These are phyloP conservation scores for Drosophila robusta DNA, from an alignment of 2,888 invertebrate species.

Conservation along the genomic window DNA sequence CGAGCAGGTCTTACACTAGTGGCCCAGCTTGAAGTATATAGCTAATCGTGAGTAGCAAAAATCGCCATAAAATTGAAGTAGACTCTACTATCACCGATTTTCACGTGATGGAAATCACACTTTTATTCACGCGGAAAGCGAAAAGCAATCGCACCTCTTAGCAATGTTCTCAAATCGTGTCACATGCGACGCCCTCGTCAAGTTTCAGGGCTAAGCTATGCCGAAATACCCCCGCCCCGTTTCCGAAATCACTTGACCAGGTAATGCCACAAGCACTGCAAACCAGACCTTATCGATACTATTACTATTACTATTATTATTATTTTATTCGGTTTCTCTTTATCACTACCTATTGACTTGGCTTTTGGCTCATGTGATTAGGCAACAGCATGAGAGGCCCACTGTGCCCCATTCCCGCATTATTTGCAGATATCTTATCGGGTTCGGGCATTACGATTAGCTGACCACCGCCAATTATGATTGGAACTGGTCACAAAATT, in stretches of 20 bases:
- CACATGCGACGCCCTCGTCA: constrained; percentile 40
- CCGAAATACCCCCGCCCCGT: constrained; percentile 4
- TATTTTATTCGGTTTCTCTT: constrained; percentile 7
- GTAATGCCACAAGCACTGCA: neutral
- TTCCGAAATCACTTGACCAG: too few relatives aligned
- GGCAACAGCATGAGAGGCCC: constrained; percentile 10
- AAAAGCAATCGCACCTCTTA: neutral
- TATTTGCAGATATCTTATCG: constrained; percentile 46
- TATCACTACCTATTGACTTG: constrained; percentile 29
- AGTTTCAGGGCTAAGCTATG: constrained; percentile 17
- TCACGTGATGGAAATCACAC: neutral
- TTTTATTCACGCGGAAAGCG: neutral
- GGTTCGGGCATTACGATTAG: constrained; percentile 19
- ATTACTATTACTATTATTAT: constrained; percentile 24
- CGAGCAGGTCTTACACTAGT: neutral
- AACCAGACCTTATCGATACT: constrained; percentile 25
- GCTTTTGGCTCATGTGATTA: constrained; percentile 30
- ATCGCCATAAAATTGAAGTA: neutral
- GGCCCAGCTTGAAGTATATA: neutral
- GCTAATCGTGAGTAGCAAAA: neutral
- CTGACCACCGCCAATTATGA: constrained; percentile 43
- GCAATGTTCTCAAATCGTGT: constrained; percentile 2
- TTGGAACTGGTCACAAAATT: neutral
- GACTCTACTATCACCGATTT: too few relatives aligned
- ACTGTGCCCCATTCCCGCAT: neutral